Conservation (phyloP, 2,113 vertebrate genomes). For the Columbina picui region DNA sequence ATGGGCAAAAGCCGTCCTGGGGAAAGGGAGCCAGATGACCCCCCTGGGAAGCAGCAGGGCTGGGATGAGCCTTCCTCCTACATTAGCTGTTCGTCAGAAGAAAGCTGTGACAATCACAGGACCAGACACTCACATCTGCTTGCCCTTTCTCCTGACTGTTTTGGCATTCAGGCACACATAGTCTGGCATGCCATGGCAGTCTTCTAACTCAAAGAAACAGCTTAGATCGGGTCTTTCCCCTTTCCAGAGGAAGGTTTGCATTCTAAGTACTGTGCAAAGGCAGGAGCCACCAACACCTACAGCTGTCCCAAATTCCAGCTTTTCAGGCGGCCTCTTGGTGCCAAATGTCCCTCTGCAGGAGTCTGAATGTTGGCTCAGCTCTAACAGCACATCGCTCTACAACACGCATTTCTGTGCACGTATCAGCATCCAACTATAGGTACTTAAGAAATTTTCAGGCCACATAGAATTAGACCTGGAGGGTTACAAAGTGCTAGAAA, state of each 20-base stretch:
- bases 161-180: not conserved
- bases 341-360: not conserved
- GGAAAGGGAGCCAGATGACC: not conserved
- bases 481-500: not conserved
- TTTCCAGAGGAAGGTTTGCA: not conserved
- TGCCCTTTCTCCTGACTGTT: not conserved
- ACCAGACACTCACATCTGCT: not conserved
- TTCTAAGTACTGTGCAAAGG: not conserved
- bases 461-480: not conserved
- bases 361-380: not conserved
- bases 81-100: not conserved
- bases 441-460: not conserved
- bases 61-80: not conserved
- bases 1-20: accelerated
- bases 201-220: not conserved
- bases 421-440: not conserved
- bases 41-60: accelerated
- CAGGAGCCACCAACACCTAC: not conserved
- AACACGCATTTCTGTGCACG: accelerated
- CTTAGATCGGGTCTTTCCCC: not conserved
- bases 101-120: accelerated
- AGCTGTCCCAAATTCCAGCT: not conserved
- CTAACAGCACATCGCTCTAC: not conserved
- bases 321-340: not conserved
- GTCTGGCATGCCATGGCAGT: not conserved